These are phyloP conservation scores for Xenopus petersii DNA, from an alignment of 2,797 vertebrate genomes.

Conservation along the genomic window DNA sequence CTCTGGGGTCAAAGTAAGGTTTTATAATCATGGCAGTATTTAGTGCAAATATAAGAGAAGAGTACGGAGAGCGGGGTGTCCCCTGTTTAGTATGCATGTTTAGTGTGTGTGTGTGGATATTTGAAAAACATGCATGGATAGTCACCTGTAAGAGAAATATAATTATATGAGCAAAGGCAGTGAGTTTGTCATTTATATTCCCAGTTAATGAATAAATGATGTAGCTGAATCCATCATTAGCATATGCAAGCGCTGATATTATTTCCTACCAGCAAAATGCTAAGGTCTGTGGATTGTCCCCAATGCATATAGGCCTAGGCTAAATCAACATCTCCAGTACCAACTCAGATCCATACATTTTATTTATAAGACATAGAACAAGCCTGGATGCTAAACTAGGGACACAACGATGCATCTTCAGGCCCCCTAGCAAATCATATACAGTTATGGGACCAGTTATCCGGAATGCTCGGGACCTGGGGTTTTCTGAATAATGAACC, in stretches of 20 bases:
- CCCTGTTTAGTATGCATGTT: no score
- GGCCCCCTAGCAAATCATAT: no score
- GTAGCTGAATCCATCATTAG: conserved; percentile 20
- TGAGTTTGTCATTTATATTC: conserved; percentile 28
- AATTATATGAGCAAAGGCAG: neutral
- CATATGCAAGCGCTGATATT: conserved; percentile 17
- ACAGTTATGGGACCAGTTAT: no score
- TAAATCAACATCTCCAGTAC: conserved; percentile 35
- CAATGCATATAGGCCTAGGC: conserved; percentile 4
- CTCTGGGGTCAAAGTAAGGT: no score
- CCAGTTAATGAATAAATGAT: conserved; percentile 34
- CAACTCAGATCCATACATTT: conserved; percentile 10
- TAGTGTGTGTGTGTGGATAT: no score
- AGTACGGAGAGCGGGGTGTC: no score
- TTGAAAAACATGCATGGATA: neutral
- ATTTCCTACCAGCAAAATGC: neutral
- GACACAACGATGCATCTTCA: no score
- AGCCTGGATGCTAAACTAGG: conserved; percentile 10
- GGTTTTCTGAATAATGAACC: no score
- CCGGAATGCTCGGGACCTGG: no score
- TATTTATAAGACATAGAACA: conserved; percentile 42
- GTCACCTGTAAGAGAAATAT: neutral
- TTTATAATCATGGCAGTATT: no score
- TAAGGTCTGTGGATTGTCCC: conserved; percentile 1
- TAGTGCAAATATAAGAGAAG: no score